phyloP scores from a whole-genome alignment of 1,140 invertebrate genomes.

The Temnothorax nylanderi region DNA sequence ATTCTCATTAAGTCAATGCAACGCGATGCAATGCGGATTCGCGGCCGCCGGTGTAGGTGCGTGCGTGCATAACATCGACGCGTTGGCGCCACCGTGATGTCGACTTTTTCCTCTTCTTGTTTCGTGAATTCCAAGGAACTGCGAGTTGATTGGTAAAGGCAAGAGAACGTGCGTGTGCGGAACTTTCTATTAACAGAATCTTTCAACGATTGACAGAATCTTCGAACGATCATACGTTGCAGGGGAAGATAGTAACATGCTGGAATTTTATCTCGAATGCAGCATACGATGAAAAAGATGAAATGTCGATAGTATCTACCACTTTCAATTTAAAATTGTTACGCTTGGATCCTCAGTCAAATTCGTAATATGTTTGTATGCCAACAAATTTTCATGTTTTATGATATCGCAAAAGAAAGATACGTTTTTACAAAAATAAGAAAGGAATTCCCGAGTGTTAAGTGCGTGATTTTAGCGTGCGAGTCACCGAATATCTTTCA shows the following conservation, averaged over 20 bases:
- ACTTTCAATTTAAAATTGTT: slow-evolving; percentile 23
- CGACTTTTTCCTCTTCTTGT: slow-evolving; percentile 34
- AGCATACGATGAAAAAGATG: neutral
- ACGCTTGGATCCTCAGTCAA: neutral
- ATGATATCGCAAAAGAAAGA: neutral
- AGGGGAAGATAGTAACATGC: neutral
- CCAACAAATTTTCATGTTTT: neutral
- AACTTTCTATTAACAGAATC: slow-evolving; percentile 52
- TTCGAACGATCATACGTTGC: slow-evolving; percentile 1
- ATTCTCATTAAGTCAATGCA: slow-evolving; percentile 60
- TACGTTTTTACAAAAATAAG: neutral
- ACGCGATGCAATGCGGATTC: slow-evolving; percentile 31
- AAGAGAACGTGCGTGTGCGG: neutral
- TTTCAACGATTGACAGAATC: slow-evolving; percentile 39
- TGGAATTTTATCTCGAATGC: slow-evolving; percentile 36
- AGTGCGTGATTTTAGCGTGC: neutral
- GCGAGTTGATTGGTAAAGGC: slow-evolving; percentile 4
- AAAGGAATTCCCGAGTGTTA: neutral
- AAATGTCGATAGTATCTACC: slow-evolving; percentile 10
- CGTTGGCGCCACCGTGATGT: slow-evolving; percentile 56
- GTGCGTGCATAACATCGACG: neutral
- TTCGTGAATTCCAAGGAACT: slow-evolving; percentile 26
- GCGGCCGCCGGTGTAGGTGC: neutral
- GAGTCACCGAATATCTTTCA: neutral
- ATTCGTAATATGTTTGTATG: neutral